Base-by-base conservation (phyloP, 2,888 invertebrate genomes). In the Crioceris asparagi region DNA sequence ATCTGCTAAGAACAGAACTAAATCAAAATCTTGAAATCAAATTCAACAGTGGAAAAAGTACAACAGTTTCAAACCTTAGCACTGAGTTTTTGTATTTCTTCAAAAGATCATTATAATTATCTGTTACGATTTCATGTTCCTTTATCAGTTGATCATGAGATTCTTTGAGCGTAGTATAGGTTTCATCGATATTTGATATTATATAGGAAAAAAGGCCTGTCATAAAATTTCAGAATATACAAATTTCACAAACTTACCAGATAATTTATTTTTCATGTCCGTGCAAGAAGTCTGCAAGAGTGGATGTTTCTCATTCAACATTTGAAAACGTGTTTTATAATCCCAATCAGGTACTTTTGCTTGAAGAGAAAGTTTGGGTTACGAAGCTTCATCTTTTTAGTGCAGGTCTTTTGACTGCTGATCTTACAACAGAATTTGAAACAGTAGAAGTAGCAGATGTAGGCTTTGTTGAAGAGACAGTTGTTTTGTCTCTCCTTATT, bases 221-320 rank as follows among this genome's bases (percentile, higher is more conserved):
- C n/a, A n/a, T n/a, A n/a, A n/a, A n/a, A n/a, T 18, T 31, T 32
- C 18, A 8, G 18, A 25, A 10, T 17, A 31, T 21, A 27, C 3
- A 25, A 17, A 23, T 15, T 11, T 37, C 15, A 33, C 32, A 27
- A 35, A 8, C 49, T 44, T 36, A 52, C 50, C 41, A 23, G 17
- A 17, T 5, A 38, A 12, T 41, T 45, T 61, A 26, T 72, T 71
- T 50, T 68, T 65, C 21, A 74, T 56, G 11, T 68, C 66, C 29
- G 61, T 69, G 39, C 68, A 65, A 49, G 75, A 71, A 33, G 58
- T 62, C 51, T 73, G 74, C 8, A 77, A 58, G 1, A 49, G 55
- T 45, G 71, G 72, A 46, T 77, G 69, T 56, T 78, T 77, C 40
- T 75, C 74, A 11, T 68, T 56, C 33, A 82, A 63, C 48, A 74